These are phyloP conservation scores for Crypturellus undulatus DNA, from an alignment of 2,113 vertebrate genomes.

Conservation along the genomic window DNA sequence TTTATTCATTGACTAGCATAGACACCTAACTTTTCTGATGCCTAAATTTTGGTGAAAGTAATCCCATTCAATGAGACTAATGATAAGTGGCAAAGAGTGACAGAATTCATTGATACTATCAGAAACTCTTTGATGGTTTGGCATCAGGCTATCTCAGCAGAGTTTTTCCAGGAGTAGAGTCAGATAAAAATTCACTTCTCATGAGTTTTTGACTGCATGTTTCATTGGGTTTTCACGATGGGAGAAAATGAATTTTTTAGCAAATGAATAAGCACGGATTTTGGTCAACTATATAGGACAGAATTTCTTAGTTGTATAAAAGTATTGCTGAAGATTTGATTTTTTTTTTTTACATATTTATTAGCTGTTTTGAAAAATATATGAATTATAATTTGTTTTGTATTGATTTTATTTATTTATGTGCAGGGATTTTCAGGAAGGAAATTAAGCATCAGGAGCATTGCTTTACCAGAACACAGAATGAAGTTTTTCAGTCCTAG, in stretches of 20 bases:
- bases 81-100: not conserved
- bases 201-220: not conserved
- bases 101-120: not conserved
- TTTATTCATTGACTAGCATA: not conserved
- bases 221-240: not conserved
- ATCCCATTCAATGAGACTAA: not conserved
- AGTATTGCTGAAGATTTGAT: not conserved
- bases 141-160: not conserved
- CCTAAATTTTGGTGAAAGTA: not conserved
- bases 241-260: constrained; percentile 5
- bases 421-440: not conserved
- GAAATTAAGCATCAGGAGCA: not conserved
- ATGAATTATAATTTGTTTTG: not conserved
- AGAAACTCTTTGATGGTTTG: not conserved
- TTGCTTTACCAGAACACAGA: not conserved
- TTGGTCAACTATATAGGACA: not conserved
- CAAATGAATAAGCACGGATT: not conserved
- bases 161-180: not conserved
- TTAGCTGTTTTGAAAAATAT: not conserved
- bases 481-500: not conserved
- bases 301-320: not conserved
- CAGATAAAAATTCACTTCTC: not conserved
- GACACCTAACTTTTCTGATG: not conserved
- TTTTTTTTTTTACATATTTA: not conserved
- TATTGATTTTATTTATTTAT: not conserved